These are phyloP conservation scores for Vanessa atalanta DNA, from an alignment of 1,140 invertebrate species.

Conservation along the genomic window DNA sequence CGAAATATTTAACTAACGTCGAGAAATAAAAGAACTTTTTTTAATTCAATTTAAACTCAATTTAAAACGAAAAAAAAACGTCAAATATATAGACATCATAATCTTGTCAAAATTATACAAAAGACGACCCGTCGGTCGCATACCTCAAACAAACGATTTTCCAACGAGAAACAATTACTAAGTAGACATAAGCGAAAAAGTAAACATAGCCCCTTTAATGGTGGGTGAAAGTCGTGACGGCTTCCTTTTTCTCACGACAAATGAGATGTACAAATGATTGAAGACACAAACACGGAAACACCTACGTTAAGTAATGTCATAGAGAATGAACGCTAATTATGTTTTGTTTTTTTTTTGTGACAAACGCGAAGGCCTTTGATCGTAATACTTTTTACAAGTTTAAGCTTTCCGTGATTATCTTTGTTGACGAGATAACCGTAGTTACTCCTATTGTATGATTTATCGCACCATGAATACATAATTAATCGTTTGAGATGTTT, in stretches of 20 bases:
- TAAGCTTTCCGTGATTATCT: slow-evolving; percentile 20
- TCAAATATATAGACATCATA: too few species aligned
- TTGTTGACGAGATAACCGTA: background rate
- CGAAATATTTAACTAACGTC: too few species aligned
- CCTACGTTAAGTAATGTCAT: slow-evolving; percentile 28
- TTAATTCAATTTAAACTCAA: too few species aligned
- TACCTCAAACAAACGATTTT: slow-evolving; percentile 25
- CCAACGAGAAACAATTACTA: slow-evolving; percentile 54
- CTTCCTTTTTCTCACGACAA: slow-evolving; percentile 70
- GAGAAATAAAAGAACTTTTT: too few species aligned
- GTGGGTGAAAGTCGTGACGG: slow-evolving; percentile 56
- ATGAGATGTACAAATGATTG: slow-evolving; percentile 58
- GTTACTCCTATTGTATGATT: too few species aligned
- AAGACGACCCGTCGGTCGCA: background rate
- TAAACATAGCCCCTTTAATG: slow-evolving; percentile 53
- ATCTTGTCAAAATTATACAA: background rate
- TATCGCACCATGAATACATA: too few species aligned
- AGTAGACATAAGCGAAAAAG: slow-evolving; percentile 55
- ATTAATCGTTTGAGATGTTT: too few species aligned
- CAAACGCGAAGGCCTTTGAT: slow-evolving; percentile 32
- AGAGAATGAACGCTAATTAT: slow-evolving; percentile 32
- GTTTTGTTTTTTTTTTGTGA: slow-evolving; percentile 26
- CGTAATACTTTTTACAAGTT: slow-evolving; percentile 23
- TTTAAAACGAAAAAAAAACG: too few species aligned
- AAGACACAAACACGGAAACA: slow-evolving; percentile 49